Evolutionary conservation across 2,797 vertebrate species (phyloP).

Genomic region (Rhabdophis nuchalis): DNA sequence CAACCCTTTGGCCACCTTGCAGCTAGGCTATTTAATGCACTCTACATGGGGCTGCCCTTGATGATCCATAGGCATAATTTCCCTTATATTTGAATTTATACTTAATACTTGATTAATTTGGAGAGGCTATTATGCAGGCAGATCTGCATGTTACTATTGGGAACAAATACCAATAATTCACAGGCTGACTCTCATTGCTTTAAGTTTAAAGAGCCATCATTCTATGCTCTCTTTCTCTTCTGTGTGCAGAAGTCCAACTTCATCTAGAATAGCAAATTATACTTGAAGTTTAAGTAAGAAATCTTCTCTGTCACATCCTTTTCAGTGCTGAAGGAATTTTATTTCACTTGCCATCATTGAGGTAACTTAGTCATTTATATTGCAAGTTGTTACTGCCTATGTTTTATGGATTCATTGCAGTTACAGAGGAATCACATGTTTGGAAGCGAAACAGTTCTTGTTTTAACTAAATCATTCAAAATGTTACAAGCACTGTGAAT

Average conservation of each 20-base stretch:
- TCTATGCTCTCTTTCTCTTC: neutral
- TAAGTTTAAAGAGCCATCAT: conserved; percentile 5
- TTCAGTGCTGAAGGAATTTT: neutral
- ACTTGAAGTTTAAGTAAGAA: neutral
- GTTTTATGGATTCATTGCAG: conserved; percentile 8
- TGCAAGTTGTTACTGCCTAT: conserved; percentile 12
- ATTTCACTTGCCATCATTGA: neutral
- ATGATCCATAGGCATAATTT: neutral
- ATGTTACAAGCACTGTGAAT: conserved; percentile 34
- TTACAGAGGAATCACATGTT: conserved; percentile 16
- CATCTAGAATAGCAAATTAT: conserved; percentile 14
- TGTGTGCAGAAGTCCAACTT: neutral
- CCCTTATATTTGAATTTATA: neutral
- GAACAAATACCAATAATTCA: neutral
- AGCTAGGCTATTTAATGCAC: too few relatives aligned
- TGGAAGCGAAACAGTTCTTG: conserved; percentile 31
- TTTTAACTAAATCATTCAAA: conserved; percentile 46
- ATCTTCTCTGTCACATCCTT: conserved; percentile 11
- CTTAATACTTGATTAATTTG: neutral
- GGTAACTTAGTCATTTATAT: conserved; percentile 10
- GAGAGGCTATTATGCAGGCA: accelerated
- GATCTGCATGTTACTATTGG: neutral
- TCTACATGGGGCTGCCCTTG: neutral
- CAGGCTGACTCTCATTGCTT: neutral
- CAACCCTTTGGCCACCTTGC: too few relatives aligned